Evolutionary conservation across 37 sponge, comb jelly and placozoan species (phyloP).

Genomic region (Hexactinellida sp.): DNA sequence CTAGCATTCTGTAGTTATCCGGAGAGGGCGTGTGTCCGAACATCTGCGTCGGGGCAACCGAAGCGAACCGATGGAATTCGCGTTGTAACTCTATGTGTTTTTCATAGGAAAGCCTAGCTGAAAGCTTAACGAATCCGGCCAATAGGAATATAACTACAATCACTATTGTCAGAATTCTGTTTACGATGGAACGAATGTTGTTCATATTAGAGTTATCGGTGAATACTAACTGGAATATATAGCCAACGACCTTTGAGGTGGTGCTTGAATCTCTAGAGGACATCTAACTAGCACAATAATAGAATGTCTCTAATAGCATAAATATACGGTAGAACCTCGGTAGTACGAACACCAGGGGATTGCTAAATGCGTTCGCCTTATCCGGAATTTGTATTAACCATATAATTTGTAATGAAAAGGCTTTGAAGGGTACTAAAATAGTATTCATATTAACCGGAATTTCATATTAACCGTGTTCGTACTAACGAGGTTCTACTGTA

Average conservation of each 20-base stretch:
- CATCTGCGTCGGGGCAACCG: slow-evolving; percentile 29
- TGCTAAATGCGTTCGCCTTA: no score
- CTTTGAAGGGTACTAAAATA: no score
- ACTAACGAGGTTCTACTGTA: no score
- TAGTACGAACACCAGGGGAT: no score
- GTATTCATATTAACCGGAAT: no score
- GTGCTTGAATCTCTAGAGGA: not conserved
- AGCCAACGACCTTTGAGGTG: not conserved
- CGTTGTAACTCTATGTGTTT: slow-evolving; percentile 18
- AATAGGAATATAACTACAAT: slow-evolving; percentile 36
- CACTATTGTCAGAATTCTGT: slow-evolving; percentile 21
- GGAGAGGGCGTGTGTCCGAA: slow-evolving; percentile 33
- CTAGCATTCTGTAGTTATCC: slow-evolving; percentile 34
- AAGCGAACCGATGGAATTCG: slow-evolving; percentile 29
- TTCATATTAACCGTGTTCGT: no score
- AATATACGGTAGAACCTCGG: no score
- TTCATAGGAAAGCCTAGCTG: slow-evolving; percentile 22
- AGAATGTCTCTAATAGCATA: no score
- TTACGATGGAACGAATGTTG: not conserved
- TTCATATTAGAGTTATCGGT: not conserved
- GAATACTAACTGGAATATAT: not conserved
- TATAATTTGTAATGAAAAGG: no score
- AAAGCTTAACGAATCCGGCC: slow-evolving; percentile 46
- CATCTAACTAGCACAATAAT: no score
- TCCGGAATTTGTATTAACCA: no score